phyloP scores from a whole-genome alignment of 1,140 invertebrate genomes.

The Drosophila navojoa region DNA sequence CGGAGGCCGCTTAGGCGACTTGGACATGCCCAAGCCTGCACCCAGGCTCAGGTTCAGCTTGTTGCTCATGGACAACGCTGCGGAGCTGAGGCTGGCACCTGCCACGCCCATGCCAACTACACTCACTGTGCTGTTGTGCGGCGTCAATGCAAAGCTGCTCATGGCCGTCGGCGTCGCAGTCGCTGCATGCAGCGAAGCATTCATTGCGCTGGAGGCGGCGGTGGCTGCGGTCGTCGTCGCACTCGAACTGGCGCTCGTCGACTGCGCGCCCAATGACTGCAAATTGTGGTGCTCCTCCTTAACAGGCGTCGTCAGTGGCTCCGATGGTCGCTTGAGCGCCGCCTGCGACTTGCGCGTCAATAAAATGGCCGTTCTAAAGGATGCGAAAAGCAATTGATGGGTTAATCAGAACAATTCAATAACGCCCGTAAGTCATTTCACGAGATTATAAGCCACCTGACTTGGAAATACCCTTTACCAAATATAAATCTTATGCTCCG shows the following conservation, averaged over 20 bases:
- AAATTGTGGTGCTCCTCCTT: conserved; percentile 84
- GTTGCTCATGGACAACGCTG: conserved; percentile 59
- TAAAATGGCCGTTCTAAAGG: conserved; percentile 89
- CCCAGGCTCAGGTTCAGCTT: conserved; percentile 55
- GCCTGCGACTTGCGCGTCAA: conserved; percentile 90
- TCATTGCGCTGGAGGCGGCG: conserved; percentile 72
- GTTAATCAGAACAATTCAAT: background rate
- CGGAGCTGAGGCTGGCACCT: conserved; percentile 41
- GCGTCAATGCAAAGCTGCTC: conserved; percentile 53
- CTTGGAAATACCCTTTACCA: too few relatives aligned
- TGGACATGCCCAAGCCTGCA: conserved; percentile 31
- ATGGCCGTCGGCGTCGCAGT: conserved; percentile 39
- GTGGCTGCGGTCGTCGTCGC: conserved; percentile 78
- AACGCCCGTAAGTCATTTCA: too few relatives aligned
- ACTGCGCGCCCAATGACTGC: conserved; percentile 78
- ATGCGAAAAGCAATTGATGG: background rate
- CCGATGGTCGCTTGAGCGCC: conserved; percentile 84
- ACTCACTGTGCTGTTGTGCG: conserved; percentile 52
- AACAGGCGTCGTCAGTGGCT: conserved; percentile 72
- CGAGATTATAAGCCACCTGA: background rate
- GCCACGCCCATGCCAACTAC: conserved; percentile 28
- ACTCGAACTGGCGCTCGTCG: conserved; percentile 83
- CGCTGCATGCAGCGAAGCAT: conserved; percentile 34
- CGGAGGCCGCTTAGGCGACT: conserved; percentile 77
- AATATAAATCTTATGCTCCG: too few relatives aligned